Conservation (phyloP, 2,797 vertebrate species). For the Centroberyx gerrardi region DNA sequence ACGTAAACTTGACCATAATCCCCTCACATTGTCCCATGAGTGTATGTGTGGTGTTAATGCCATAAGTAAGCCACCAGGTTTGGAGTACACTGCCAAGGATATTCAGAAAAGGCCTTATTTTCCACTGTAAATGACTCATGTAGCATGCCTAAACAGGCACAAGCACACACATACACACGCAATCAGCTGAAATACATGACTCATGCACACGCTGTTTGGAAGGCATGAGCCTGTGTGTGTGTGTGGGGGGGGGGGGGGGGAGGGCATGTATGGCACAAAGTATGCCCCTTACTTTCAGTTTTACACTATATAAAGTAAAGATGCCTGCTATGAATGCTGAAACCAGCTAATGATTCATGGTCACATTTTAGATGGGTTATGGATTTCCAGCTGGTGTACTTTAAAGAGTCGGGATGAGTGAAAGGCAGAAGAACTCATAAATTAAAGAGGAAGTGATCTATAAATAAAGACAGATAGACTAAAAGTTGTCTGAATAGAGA, state of each 20-base stretch:
- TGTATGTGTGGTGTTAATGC: too few species aligned
- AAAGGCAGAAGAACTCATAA: slow-evolving; percentile 44
- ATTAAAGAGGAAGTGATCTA: slow-evolving; percentile 48
- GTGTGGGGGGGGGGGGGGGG: slow-evolving; percentile 10
- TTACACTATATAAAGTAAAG: slow-evolving; percentile 20
- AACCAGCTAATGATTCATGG: slow-evolving; percentile 20
- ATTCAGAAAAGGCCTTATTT: slow-evolving; percentile 41
- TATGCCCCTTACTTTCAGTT: not conserved
- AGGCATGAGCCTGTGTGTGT: slow-evolving; percentile 3
- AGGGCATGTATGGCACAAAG: slow-evolving; percentile 23
- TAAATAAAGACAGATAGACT: slow-evolving; percentile 39
- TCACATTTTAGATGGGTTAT: slow-evolving; percentile 29
- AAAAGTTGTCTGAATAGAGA: slow-evolving; percentile 26
- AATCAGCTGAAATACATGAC: slow-evolving; percentile 35
- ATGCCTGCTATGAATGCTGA: slow-evolving; percentile 13
- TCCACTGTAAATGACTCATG: slow-evolving; percentile 42
- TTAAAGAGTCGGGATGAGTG: slow-evolving; percentile 53
- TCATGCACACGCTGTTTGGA: slow-evolving; percentile 30
- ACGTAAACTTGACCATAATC: too few species aligned
- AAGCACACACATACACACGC: slow-evolving; percentile 13
- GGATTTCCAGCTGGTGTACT: slow-evolving; percentile 26
- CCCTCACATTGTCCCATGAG: too few species aligned
- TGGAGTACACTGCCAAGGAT: slow-evolving; percentile 1
- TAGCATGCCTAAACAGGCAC: not conserved
- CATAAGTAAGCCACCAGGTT: not conserved